phyloP scores from a whole-genome alignment of 2,113 vertebrate genomes.

The Actenoides lindsayi region DNA sequence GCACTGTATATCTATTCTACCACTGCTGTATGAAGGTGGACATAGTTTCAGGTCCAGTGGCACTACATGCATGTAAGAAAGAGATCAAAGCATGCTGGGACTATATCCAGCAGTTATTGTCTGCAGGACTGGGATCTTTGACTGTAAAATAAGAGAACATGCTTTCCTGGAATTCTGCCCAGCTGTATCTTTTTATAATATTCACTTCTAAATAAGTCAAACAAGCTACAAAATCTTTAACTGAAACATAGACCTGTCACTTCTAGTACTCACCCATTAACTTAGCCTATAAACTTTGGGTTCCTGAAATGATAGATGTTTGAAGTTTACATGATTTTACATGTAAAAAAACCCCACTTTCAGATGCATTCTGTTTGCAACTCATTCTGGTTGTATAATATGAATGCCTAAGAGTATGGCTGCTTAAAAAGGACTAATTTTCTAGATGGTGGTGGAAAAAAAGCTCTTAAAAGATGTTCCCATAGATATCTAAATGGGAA shows the following conservation, averaged over 20 bases:
- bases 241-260: not conserved
- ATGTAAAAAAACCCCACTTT: not conserved
- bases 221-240: slow-evolving; percentile 9
- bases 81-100: not conserved
- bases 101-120: not conserved
- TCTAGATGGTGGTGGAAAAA: not conserved
- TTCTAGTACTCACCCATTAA: not conserved
- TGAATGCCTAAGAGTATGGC: slow-evolving; percentile 22
- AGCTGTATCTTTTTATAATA: not conserved
- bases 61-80: not conserved
- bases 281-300: not conserved
- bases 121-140: slow-evolving; percentile 1
- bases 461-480: slow-evolving; percentile 48
- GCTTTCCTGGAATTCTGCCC: slow-evolving; percentile 32
- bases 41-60: not conserved
- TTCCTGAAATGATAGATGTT: not conserved
- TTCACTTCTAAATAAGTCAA: not conserved
- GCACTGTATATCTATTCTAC: not conserved
- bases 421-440: slow-evolving; percentile 47
- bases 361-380: not conserved
- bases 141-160: not conserved
- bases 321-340: not conserved
- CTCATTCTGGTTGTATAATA: slow-evolving; percentile 38
- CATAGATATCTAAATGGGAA: slow-evolving; percentile 54
- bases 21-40: not conserved